Evolutionary conservation across 1,140 invertebrate species (phyloP).

Genomic region (Helicoverpa armigera): DNA sequence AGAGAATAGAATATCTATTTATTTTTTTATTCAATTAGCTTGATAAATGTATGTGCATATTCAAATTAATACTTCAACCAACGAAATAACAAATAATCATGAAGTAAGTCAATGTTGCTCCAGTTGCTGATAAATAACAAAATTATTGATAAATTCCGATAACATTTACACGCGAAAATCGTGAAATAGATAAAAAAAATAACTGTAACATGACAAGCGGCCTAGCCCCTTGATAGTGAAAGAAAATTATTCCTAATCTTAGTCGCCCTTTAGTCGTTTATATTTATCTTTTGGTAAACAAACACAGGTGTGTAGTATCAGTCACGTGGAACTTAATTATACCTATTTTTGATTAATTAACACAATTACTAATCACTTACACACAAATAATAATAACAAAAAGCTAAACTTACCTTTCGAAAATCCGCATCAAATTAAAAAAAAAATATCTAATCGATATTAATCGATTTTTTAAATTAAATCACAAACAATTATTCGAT

Average conservation of each 20-base stretch:
- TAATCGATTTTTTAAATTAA: neutral
- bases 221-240: neutral
- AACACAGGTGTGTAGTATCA: slow-evolving; percentile 11
- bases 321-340: neutral
- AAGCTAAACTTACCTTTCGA: neutral
- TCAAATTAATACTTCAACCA: no score
- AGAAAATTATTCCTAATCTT: slow-evolving; percentile 1
- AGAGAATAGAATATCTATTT: no score
- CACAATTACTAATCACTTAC: neutral
- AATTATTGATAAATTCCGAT: neutral
- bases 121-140: neutral
- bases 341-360: neutral
- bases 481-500: neutral
- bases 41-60: no score
- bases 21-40: no score
- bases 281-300: neutral
- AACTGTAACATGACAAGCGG: neutral
- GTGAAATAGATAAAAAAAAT: neutral
- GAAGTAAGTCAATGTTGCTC: neutral
- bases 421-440: neutral
- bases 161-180: neutral
- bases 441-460: slow-evolving; percentile 2
- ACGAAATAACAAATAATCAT: neutral
- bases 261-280: neutral
- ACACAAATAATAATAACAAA: neutral